These are phyloP conservation scores for Hydriomena furcata DNA, from an alignment of 2,888 invertebrate species.

Conservation along the genomic window DNA sequence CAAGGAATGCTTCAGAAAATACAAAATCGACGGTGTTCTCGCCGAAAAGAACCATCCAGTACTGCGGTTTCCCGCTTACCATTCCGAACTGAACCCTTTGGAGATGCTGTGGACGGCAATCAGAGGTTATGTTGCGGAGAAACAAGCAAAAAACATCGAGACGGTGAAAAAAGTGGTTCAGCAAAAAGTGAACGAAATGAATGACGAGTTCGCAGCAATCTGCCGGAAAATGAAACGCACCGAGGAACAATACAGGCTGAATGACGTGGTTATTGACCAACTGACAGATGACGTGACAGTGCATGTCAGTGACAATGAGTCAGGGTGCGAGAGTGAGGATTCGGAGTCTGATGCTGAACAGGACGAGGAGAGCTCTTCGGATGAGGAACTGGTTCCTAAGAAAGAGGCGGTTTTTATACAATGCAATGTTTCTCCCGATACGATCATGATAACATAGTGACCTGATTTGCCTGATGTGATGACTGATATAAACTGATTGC, in stretches of 20 bases:
- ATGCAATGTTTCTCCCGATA: slow-evolving; percentile 1
- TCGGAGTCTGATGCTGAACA: slow-evolving; percentile 8
- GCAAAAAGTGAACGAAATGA: slow-evolving; percentile 5
- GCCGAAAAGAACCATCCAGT: slow-evolving; percentile 14
- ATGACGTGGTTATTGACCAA: slow-evolving; percentile 12
- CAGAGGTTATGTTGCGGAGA: not conserved
- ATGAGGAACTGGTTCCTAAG: slow-evolving; percentile 1
- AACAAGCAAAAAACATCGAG: slow-evolving; percentile 2
- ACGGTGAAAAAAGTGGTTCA: slow-evolving; percentile 5
- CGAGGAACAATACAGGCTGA: slow-evolving; percentile 12
- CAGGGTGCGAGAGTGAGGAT: not conserved
- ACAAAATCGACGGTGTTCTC: slow-evolving; percentile 10
- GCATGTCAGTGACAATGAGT: slow-evolving; percentile 11
- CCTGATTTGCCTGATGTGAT: too few relatives aligned
- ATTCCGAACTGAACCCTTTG: slow-evolving; percentile 18
- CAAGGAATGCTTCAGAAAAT: slow-evolving; percentile 20
- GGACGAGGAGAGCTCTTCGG: slow-evolving; percentile 13
- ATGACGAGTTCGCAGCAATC: not conserved
- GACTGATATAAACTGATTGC: too few relatives aligned
- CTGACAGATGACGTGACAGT: slow-evolving; percentile 16
- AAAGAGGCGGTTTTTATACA: not conserved
- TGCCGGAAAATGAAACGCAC: slow-evolving; percentile 4
- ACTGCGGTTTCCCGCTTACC: slow-evolving; percentile 12
- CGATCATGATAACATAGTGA: not conserved
- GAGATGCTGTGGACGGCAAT: slow-evolving; percentile 17